Conservation (phyloP, 2,113 vertebrate genomes). For the Halcyon senegalensis region DNA sequence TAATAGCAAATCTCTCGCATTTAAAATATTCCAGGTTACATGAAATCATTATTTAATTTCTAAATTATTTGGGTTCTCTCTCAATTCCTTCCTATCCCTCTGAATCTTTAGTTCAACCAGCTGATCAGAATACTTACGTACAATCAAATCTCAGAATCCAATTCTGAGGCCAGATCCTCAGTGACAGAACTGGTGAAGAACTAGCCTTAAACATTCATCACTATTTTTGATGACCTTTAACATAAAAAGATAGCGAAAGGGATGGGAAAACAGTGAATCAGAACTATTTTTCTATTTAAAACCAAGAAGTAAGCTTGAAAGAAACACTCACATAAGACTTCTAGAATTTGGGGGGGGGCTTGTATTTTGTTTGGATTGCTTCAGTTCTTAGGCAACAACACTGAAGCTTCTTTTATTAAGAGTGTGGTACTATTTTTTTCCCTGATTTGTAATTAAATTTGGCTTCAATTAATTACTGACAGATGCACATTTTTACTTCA, state of each 20-base stretch:
- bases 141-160: background rate
- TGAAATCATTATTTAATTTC: background rate
- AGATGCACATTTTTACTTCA: slow-evolving; percentile 51
- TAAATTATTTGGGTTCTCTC: background rate
- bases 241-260: background rate
- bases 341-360: background rate
- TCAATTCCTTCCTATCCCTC: background rate
- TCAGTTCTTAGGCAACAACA: background rate
- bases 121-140: background rate
- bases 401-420: slow-evolving; percentile 49
- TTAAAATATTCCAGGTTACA: background rate
- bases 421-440: background rate
- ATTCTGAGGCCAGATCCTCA: background rate
- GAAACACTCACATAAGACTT: background rate
- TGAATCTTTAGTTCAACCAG: background rate
- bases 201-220: background rate
- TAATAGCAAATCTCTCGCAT: background rate
- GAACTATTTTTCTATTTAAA: background rate
- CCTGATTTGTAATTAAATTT: slow-evolving; percentile 68
- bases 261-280: background rate
- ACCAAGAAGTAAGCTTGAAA: background rate
- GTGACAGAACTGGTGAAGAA: background rate
- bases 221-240: background rate
- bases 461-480: slow-evolving; percentile 68
- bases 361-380: background rate